These are phyloP conservation scores for Pogoniulus pusillus DNA, from an alignment of 2,797 vertebrate genomes.

Conservation along the genomic window DNA sequence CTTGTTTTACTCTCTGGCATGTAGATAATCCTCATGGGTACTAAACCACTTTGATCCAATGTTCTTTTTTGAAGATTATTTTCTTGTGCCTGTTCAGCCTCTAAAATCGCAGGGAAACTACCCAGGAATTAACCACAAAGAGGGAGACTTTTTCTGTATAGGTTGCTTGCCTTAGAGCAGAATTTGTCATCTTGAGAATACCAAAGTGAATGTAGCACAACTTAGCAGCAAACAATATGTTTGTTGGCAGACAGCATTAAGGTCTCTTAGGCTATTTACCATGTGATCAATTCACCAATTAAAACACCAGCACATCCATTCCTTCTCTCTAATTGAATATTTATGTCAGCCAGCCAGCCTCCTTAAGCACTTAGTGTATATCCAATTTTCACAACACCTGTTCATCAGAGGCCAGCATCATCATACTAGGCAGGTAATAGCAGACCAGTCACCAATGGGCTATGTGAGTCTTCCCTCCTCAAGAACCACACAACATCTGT, in stretches of 20 bases:
- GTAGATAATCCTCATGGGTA: background rate
- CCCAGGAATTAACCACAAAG: background rate
- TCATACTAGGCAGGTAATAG: background rate
- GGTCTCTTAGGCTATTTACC: background rate
- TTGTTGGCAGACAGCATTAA: background rate
- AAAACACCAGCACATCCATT: background rate
- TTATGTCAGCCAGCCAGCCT: background rate
- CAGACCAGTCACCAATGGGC: background rate
- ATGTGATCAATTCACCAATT: background rate
- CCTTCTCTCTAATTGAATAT: background rate
- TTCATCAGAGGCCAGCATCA: background rate
- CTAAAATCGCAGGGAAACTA: background rate
- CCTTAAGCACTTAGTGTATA: background rate
- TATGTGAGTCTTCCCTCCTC: background rate
- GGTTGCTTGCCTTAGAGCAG: background rate
- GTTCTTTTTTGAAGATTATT: background rate
- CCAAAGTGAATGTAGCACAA: background rate
- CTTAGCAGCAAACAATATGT: background rate
- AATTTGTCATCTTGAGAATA: constrained; percentile 4
- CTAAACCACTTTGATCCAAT: background rate
- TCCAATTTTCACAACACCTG: background rate
- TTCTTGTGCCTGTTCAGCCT: background rate
- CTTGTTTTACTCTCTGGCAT: background rate
- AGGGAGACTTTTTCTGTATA: background rate
- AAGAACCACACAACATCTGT: background rate